These are phyloP conservation scores for Torymus auratus DNA, from an alignment of 2,888 invertebrate species.

Conservation along the genomic window DNA sequence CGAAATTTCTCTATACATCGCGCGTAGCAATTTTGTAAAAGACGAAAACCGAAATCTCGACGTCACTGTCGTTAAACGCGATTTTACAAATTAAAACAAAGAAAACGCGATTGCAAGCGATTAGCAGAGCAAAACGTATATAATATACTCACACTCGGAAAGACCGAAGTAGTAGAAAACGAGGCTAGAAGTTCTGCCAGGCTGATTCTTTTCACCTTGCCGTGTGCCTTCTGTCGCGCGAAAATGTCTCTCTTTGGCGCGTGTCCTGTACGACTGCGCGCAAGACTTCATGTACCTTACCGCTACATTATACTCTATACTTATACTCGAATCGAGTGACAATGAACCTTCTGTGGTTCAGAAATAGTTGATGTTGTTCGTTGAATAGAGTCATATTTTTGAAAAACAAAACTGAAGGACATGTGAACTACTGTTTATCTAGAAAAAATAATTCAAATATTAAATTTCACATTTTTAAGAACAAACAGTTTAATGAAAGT, in stretches of 20 bases:
- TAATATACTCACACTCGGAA: background rate
- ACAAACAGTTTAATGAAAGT: no score
- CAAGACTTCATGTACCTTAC: background rate
- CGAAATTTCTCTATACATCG: background rate
- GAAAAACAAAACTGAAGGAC: no score
- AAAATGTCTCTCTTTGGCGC: constrained; percentile 19
- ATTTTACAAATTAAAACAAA: constrained; percentile 3
- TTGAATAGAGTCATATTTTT: no score
- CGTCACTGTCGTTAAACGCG: constrained; percentile 27
- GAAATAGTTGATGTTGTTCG: no score
- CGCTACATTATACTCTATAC: background rate
- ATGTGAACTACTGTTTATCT: no score
- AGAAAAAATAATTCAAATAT: no score
- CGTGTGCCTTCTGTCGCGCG: constrained; percentile 45
- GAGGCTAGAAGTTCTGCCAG: constrained; percentile 40
- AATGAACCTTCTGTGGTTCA: background rate
- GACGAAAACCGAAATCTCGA: background rate
- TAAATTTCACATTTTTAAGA: no score
- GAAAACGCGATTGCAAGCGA: background rate
- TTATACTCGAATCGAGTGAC: constrained; percentile 1
- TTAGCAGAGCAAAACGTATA: no score
- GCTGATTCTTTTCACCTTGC: constrained; percentile 39
- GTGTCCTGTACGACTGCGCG: constrained; percentile 26
- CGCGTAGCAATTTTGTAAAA: background rate
- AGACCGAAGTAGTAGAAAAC: constrained; percentile 30